These are phyloP conservation scores for Thaleichthys pacificus DNA, from an alignment of 2,797 vertebrate genomes.

Conservation along the genomic window DNA sequence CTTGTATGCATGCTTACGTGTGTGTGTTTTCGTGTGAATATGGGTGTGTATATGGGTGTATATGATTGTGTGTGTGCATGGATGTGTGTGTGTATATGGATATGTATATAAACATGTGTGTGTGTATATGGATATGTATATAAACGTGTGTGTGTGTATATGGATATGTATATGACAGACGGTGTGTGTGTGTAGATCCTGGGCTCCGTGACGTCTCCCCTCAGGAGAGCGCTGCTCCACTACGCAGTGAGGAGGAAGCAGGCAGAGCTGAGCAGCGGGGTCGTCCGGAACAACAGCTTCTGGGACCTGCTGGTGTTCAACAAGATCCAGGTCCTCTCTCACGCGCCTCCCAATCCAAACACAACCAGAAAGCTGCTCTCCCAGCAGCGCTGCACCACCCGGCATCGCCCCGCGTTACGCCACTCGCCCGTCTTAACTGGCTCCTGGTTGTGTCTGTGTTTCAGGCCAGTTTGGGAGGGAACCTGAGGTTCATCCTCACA, in stretches of 20 bases:
- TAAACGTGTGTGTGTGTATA: background rate
- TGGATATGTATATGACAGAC: too few relatives aligned
- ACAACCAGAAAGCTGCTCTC: too few relatives aligned
- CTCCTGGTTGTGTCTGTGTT: conserved; percentile 13
- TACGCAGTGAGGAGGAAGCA: conserved; percentile 78
- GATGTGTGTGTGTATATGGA: background rate
- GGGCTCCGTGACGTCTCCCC: conserved; percentile 72
- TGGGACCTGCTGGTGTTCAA: conserved; percentile 82
- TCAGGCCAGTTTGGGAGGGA: conserved; percentile 77
- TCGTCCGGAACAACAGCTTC: conserved; percentile 78
- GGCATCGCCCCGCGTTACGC: too few relatives aligned
- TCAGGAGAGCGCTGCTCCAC: conserved; percentile 71
- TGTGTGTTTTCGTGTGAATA: conserved; percentile 28
- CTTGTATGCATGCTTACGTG: background rate
- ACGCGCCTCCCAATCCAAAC: too few relatives aligned
- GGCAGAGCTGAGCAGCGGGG: conserved; percentile 75
- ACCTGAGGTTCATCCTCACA: conserved; percentile 76
- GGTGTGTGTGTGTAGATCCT: conserved; percentile 61
- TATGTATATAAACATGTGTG: background rate
- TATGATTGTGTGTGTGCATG: too few relatives aligned
- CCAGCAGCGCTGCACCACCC: background rate
- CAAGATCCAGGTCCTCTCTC: conserved; percentile 75
- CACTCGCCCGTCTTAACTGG: background rate
- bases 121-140: background rate
- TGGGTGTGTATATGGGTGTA: too few relatives aligned